Percentiles rank a stretch among this genome's conserved stretches.
Evolutionary conservation across 2,113 vertebrate species (phyloP).

Genomic region (Planiliza haematocheilus): DNA sequence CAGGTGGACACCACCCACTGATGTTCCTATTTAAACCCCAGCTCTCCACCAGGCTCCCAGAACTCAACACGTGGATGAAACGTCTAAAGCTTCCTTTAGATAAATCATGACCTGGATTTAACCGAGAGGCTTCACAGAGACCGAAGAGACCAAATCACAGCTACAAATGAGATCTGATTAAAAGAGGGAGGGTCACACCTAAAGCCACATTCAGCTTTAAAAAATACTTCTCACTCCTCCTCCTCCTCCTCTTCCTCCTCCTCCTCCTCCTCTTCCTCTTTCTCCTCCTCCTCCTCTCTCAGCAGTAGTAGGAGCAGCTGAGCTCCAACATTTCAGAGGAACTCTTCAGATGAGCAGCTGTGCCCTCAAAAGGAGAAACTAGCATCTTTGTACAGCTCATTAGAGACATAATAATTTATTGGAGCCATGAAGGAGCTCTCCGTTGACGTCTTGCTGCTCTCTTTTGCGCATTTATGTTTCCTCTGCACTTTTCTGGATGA

Average conservation of each 20-base stretch:
- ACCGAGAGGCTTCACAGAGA: too few species aligned
- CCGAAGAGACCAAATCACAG: too few species aligned
- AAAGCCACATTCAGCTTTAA: background rate
- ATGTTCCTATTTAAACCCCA: too few species aligned
- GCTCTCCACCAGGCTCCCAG: too few species aligned
- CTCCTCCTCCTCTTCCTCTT: slow-evolving; percentile 53
- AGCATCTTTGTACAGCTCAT: too few species aligned
- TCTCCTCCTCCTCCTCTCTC: background rate
- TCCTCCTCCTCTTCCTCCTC: slow-evolving; percentile 23
- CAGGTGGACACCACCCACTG: too few species aligned
- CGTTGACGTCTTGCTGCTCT: slow-evolving; percentile 26
- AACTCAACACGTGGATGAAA: too few species aligned
- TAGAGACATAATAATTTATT: background rate
- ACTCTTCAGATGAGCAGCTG: slow-evolving; percentile 3
- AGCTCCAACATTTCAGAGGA: slow-evolving; percentile 5
- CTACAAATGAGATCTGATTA: too few species aligned
- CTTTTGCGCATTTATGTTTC: slow-evolving; percentile 71
- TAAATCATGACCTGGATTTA: too few species aligned
- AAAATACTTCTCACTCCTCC: slow-evolving; percentile 42
- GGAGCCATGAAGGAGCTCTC: slow-evolving; percentile 60
- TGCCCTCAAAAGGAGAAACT: background rate
- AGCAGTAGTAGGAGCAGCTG: background rate
- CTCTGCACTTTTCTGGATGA: slow-evolving; percentile 75
- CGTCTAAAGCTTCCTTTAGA: too few species aligned
- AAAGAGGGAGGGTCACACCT: background rate